Conservation (phyloP, 2,888 invertebrate genomes). For the Nemapogon koenigi region DNA sequence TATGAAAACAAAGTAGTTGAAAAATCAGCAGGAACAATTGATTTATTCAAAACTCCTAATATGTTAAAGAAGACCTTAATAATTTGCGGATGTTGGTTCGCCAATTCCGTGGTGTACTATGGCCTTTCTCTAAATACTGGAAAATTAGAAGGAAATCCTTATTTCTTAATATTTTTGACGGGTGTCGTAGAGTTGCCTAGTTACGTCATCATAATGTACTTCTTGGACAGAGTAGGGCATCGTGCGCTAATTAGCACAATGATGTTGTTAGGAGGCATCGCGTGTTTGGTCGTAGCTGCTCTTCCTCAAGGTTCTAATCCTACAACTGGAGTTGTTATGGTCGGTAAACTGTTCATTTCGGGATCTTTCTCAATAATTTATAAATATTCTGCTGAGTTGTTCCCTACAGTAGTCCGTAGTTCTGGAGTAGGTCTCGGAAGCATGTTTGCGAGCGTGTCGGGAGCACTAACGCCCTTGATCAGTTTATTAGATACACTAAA, state of each 20-base stretch:
- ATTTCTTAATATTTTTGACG: constrained; percentile 78
- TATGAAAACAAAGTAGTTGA: constrained; percentile 51
- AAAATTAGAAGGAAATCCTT: constrained; percentile 81
- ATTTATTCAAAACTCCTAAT: constrained; percentile 81
- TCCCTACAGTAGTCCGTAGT: constrained; percentile 85
- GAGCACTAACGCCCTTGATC: constrained; percentile 80
- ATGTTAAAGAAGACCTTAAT: constrained; percentile 79
- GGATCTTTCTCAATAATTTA: constrained; percentile 86
- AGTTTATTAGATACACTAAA: constrained; percentile 78
- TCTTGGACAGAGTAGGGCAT: constrained; percentile 80
- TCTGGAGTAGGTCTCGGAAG: constrained; percentile 85
- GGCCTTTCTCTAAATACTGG: constrained; percentile 83
- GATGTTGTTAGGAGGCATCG: constrained; percentile 80
- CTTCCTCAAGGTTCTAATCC: constrained; percentile 69
- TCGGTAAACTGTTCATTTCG: constrained; percentile 84
- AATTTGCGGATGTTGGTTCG: constrained; percentile 85
- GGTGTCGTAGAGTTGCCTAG: constrained; percentile 83
- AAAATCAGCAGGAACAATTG: constrained; percentile 67
- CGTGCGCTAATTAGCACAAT: constrained; percentile 77
- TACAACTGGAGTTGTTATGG: constrained; percentile 71
- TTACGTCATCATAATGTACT: constrained; percentile 73
- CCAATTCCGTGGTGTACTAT: constrained; percentile 85
- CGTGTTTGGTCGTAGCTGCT: constrained; percentile 76
- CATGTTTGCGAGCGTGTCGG: constrained; percentile 85
- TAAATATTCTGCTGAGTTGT: constrained; percentile 86